Evolutionary conservation across 2,888 invertebrate species (phyloP), one percentile per base, ranked within the genome.

Genomic region (Lacanobia oleracea): DNA sequence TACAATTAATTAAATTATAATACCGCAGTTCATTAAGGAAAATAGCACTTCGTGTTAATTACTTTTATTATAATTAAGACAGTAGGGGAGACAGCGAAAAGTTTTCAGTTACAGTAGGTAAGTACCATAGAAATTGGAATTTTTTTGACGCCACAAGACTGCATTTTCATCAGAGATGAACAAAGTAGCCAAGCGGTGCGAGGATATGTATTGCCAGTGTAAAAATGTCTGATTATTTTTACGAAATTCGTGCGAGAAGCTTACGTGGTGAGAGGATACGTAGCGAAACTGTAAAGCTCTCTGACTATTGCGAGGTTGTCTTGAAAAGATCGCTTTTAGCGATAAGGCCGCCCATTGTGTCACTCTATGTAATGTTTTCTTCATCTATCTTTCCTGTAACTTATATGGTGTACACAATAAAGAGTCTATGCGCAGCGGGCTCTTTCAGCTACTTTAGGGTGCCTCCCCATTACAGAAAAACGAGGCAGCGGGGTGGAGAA

Each of bases 31-130:
- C 60, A 73, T 79, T 73, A 82, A 66, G 66, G 74, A 33, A 67
- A 77, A 79, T 79, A 64, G 71, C 69, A 72, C 63, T 82, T 63
- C 51, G 60, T 67, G 77, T 68, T 77, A 75, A 84, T 84, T 77
- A 79, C 77, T 82, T 79, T 84, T 72, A 84, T 84, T 77, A 77
- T 77, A 84, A 83, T 82, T 75, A 77, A 77, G 72, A 68, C 74
- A 53, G 64, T 62, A 27, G 50, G 37, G 48, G 69, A 64, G 70
- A 67, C 79, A 72, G 66, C 57, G 59, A 70, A 57, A 84, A 82
- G 68, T 75, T 75, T 75, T 72, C 68, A 67, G 79, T 76, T 63
- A 56, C 70, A 72, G 56, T 62, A 65, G 27, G 27, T 64, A 51
- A 18, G 50, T 59, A n/a, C 21, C 40, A 59, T 16, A 59, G 59